Conservation (phyloP, 2,113 vertebrate genomes). For the Propithecus coquereli region DNA sequence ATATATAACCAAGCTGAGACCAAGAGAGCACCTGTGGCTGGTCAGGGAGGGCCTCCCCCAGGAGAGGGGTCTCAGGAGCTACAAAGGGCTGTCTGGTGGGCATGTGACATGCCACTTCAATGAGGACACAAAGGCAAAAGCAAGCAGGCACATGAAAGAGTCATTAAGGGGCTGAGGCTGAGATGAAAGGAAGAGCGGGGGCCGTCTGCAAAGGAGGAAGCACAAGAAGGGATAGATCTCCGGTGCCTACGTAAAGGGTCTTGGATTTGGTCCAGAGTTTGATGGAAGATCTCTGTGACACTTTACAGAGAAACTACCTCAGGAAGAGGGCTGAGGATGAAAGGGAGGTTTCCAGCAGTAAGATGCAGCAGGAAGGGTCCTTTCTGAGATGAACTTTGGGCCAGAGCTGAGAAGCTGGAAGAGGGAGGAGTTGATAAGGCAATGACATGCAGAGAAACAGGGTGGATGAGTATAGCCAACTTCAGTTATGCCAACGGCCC, state of each 20-base stretch:
- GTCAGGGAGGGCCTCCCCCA: not conserved
- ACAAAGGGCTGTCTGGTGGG: not conserved
- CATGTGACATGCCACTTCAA: rapidly evolving
- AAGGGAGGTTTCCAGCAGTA: not conserved
- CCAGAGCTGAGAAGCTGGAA: not conserved
- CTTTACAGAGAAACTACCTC: not conserved
- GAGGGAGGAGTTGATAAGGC: not conserved
- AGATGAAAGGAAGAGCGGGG: not conserved
- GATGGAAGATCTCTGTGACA: not conserved
- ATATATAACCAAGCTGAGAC: rapidly evolving
- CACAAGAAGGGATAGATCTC: not conserved
- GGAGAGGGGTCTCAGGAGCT: not conserved
- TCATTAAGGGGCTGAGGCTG: too few relatives aligned
- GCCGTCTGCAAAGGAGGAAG: not conserved
- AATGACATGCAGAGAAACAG: rapidly evolving
- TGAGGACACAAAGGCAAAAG: not conserved
- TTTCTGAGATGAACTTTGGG: not conserved
- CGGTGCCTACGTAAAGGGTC: rapidly evolving
- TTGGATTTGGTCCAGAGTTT: not conserved
- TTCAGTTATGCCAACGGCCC: not conserved
- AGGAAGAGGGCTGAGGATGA: not conserved
- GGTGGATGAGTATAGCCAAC: rapidly evolving
- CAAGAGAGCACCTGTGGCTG: not conserved
- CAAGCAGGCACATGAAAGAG: not conserved
- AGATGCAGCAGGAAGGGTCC: not conserved